Conservation (phyloP, 2,888 invertebrate genomes). For the Leptothorax acervorum region DNA sequence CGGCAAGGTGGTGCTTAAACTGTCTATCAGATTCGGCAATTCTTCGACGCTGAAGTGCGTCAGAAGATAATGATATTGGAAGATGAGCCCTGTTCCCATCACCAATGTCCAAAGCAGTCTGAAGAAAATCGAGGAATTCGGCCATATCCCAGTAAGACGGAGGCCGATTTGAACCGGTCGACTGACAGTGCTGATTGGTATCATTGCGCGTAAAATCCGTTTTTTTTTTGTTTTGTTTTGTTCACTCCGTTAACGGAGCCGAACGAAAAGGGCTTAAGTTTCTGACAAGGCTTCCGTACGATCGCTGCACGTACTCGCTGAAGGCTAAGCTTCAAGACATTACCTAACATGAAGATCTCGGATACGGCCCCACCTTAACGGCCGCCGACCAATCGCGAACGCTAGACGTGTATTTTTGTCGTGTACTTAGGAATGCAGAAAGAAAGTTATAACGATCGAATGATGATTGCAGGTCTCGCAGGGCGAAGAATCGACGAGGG, state of each 20-base stretch:
- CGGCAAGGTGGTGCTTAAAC: conserved; percentile 60
- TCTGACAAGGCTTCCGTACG: neutral
- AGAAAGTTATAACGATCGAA: conserved; percentile 45
- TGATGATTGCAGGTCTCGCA: conserved; percentile 34
- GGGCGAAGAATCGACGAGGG: conserved; percentile 10
- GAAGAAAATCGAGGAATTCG: conserved; percentile 41
- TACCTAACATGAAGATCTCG: neutral
- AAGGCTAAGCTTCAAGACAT: conserved; percentile 14
- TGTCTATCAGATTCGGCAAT: conserved; percentile 58
- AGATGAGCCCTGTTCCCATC: conserved; percentile 55
- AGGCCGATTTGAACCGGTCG: conserved; percentile 57
- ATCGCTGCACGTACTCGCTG: neutral
- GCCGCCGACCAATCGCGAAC: conserved; percentile 10
- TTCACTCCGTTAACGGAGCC: neutral
- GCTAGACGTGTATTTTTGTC: conserved; percentile 20
- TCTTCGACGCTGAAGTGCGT: conserved; percentile 34
- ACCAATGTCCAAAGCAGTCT: conserved; percentile 46
- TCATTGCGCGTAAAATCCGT: neutral
- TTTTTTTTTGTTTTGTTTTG: neutral
- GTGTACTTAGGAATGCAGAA: conserved; percentile 15
- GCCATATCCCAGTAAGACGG: conserved; percentile 65
- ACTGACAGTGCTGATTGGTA: conserved; percentile 40
- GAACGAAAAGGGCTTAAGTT: neutral
- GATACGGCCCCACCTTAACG: conserved; percentile 22
- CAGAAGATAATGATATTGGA: conserved; percentile 61